Evolutionary conservation across 2,113 vertebrate species (phyloP).

Genomic region (Lethenteron camtschaticum): DNA sequence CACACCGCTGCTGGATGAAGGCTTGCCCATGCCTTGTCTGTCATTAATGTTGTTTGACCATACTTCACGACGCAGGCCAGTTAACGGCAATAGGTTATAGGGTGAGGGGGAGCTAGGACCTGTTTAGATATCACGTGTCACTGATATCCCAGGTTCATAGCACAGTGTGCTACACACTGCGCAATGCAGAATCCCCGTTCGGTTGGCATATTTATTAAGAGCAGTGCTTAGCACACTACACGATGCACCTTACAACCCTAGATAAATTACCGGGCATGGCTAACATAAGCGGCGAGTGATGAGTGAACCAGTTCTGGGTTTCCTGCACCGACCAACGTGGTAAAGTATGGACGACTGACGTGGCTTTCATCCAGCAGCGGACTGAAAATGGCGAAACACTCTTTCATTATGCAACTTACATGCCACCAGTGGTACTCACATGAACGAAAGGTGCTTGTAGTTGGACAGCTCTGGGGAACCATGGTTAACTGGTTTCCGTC

Average conservation of each 20-base stretch:
- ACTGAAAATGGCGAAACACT: neutral
- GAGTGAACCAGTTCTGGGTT: neutral
- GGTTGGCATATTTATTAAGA: too few species aligned
- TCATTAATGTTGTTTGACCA: too few species aligned
- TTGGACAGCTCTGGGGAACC: constrained; percentile 58
- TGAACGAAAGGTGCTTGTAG: constrained; percentile 52
- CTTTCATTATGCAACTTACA: neutral
- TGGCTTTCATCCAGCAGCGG: constrained; percentile 13
- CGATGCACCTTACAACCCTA: neutral
- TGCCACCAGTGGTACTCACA: constrained; percentile 29
- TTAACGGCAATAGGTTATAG: too few species aligned
- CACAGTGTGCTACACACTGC: too few species aligned
- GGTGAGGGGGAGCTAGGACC: too few species aligned
- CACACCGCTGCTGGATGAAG: too few species aligned
- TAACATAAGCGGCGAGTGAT: neutral
- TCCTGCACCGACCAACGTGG: constrained; percentile 10
- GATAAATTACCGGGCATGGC: neutral
- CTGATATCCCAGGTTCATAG: too few species aligned
- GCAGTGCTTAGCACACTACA: too few species aligned
- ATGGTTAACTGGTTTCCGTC: constrained; percentile 76
- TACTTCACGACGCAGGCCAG: too few species aligned
- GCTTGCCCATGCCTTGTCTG: too few species aligned
- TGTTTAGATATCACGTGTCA: too few species aligned
- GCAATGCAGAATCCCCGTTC: too few species aligned
- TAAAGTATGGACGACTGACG: constrained; percentile 7